Evolutionary conservation across 2,113 vertebrate species (phyloP).

Genomic region (Peromyscus leucopus): DNA sequence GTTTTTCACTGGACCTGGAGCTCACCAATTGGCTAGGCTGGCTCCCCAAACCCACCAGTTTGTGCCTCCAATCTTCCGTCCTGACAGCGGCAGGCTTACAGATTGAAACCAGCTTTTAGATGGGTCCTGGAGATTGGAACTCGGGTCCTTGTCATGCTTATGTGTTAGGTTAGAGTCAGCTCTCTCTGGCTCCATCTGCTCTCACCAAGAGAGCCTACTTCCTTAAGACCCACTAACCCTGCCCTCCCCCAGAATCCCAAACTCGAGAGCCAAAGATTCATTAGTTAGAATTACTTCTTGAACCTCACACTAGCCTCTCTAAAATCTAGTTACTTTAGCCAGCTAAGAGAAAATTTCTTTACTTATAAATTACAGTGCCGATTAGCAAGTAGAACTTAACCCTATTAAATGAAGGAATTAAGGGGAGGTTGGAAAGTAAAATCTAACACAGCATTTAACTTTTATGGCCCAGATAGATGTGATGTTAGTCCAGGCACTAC

Average conservation of each 20-base stretch:
- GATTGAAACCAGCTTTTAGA: not conserved
- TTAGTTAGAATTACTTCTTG: slow-evolving; percentile 21
- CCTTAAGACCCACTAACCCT: not conserved
- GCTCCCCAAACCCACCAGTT: not conserved
- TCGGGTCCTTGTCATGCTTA: not conserved
- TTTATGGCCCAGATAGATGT: slow-evolving; percentile 39
- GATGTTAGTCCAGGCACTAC: slow-evolving; percentile 27
- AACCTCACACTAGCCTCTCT: not conserved
- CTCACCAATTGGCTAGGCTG: not conserved
- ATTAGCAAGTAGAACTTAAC: slow-evolving; percentile 47
- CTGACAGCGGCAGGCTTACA: too few species aligned
- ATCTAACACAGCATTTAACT: not conserved
- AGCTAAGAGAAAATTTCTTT: slow-evolving; percentile 26
- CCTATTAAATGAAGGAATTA: slow-evolving; percentile 40
- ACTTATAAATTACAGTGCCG: slow-evolving; percentile 18
- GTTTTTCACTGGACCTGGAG: not conserved
- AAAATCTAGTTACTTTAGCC: slow-evolving; percentile 51
- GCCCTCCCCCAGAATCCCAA: not conserved
- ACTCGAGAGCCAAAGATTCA: not conserved
- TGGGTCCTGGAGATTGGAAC: not conserved
- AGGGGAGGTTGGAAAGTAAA: slow-evolving; percentile 53
- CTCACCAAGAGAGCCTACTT: slow-evolving; percentile 19
- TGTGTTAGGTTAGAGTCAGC: not conserved
- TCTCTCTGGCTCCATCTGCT: slow-evolving; percentile 17
- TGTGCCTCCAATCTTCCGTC: not conserved